These are phyloP conservation scores for Drosophila kepulauana DNA, from an alignment of 1,140 invertebrate genomes.

Conservation along the genomic window DNA sequence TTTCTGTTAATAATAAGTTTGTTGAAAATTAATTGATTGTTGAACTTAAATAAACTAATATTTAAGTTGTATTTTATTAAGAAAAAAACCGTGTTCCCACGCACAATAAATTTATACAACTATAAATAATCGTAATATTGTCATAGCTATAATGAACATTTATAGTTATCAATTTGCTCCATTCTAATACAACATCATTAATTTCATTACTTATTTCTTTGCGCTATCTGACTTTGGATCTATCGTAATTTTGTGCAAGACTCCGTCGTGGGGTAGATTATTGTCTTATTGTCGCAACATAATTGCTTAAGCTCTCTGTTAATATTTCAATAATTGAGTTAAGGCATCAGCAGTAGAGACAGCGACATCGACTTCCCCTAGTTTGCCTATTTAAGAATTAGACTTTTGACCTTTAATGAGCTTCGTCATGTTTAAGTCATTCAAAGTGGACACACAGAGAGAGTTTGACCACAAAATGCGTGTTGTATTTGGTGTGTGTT, in stretches of 20 bases:
- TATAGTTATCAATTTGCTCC: neutral
- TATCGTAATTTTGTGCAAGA: neutral
- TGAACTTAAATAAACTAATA: no score
- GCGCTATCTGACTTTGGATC: neutral
- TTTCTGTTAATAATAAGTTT: no score
- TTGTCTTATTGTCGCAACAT: neutral
- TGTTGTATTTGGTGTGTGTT: slow-evolving; percentile 8
- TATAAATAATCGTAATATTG: no score
- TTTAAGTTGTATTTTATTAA: no score
- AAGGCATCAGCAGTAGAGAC: neutral
- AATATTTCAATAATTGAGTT: neutral
- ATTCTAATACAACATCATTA: neutral
- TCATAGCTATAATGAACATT: neutral
- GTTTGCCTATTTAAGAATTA: slow-evolving; percentile 1
- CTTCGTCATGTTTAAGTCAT: slow-evolving; percentile 11
- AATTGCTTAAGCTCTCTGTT: slow-evolving; percentile 6
- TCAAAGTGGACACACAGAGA: neutral
- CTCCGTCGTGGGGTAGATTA: neutral
- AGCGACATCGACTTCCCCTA: neutral
- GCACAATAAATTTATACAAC: no score
- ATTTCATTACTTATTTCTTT: neutral
- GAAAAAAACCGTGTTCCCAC: no score
- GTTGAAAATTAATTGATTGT: no score
- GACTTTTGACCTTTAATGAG: slow-evolving; percentile 21
- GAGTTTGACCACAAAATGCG: slow-evolving; percentile 10